Base-by-base conservation (phyloP, 2,888 invertebrate species). In the Melipona bicolor region DNA sequence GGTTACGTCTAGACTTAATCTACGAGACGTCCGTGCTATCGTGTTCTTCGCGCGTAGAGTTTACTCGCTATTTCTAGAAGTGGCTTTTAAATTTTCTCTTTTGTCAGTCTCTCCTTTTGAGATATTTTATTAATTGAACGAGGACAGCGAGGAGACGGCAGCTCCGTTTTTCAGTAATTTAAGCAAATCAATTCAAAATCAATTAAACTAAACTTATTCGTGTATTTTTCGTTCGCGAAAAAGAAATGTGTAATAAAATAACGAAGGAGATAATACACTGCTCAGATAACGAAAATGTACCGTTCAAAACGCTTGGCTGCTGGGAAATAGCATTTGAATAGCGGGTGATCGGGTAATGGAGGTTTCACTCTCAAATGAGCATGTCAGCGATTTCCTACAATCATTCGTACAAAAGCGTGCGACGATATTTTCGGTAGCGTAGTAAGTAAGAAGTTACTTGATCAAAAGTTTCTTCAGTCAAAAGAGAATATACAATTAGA, bases 61-160 rank as follows among this genome's bases (percentile, higher is more conserved):
- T n/a, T 56, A 56, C n/a, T 56, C 15, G 1, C 13, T 5, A 59
- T n/a, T 56, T 2, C n/a, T 59, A 32, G 32, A 32, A 32, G 32
- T 32, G 32, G 32, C 32, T 32, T 32, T 32, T 32, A 3, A 0
- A 24, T 59, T 59, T 15, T 4, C n/a, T 59, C n/a, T 59, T n/a
- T 24, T 15, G n/a, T 15, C 0, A 15, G n/a, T n/a, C 4, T 15
- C 5, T 56, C 4, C n/a, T 56, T 21, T n/a, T n/a, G n/a, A 2
- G n/a, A n/a, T 13, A 56, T n/a, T 56, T 56, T n/a, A 21, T 56
- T 56, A 4, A 56, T 56, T 56, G 56, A 56, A 56, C 32, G 4
- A n/a, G 13, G 4, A 4, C 13, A n/a, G 3, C n/a, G n/a, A 13
- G 11, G n/a, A n/a, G n/a, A 4, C 0, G 0, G n/a, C 13, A n/a